Base-by-base conservation (phyloP, 2,797 vertebrate genomes). In the Anguilla megastoma region DNA sequence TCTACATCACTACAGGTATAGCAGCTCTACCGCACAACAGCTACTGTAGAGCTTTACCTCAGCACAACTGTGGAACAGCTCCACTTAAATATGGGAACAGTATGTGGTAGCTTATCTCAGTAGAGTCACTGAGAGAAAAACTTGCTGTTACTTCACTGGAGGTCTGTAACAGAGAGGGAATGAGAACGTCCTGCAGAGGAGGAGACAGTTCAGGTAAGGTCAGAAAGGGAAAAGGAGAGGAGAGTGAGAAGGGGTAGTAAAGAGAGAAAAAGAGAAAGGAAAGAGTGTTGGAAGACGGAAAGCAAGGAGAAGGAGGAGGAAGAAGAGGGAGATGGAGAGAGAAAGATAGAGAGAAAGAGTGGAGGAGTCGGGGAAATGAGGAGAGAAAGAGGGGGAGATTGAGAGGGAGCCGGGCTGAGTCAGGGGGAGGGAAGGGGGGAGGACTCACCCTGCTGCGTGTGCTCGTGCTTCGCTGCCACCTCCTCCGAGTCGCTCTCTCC, bases 401-500 rank as follows among this genome's bases (percentile, higher is more conserved):
- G 54, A 30, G 54, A 14, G 27, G 82, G 86, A 63, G 86, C 86
- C 85, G 1, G 4, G 14, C n/a, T 56, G 84, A 27, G 27, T n/a
- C 24, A 76, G 48, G 0, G 12, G 69, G 48, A 71, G 60, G 48
- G 84, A 36, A 41, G 60, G 27, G 16, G n/a, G 16, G 80, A 21
- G 27, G 52, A 89, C 91, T 92, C 86, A 92, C 91, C 91, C 33
- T 89, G 86, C 87, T 91, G 87, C n/a, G 87, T 0, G 14, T 21
- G 79, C 84, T 89, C 66, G 21, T 18, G 79, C 83, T 91, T 91
- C 41, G 24, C 30, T 12, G 87, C 58, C 3, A 87, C 90, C 82
- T 92, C 89, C 27, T 91, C 91, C 86, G 89, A 89, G n/a, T 89
- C 91, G 41, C 90, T 90, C 41, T 91, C 91, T 69, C 90, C 91